A percentile compares a stretch with the other conserved stretches of the same genome.
phyloP scores from a whole-genome alignment of 2,113 vertebrate species.

The Mohoua ochrocephala region DNA sequence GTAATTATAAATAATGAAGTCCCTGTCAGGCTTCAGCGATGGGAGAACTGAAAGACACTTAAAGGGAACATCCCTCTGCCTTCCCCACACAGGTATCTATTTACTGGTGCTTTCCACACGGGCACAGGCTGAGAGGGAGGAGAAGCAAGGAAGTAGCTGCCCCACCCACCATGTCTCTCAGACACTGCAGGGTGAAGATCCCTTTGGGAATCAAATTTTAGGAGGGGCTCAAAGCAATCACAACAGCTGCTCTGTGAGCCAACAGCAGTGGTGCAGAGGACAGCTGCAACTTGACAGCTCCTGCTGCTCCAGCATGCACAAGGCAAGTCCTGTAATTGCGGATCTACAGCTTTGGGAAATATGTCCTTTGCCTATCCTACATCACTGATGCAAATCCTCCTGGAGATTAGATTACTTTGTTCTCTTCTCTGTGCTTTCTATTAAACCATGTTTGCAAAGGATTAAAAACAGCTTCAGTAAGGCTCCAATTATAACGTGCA shows the following conservation, averaged over 20 bases:
- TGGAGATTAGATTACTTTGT: neutral
- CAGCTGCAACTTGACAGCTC: neutral
- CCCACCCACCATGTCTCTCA: accelerated
- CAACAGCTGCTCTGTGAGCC: neutral
- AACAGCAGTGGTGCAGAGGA: neutral
- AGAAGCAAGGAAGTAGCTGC: neutral
- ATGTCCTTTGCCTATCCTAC: neutral
- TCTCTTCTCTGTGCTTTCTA: neutral
- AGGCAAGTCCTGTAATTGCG: neutral
- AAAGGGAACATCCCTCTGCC: neutral
- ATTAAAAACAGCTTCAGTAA: neutral
- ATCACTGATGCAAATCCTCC: neutral
- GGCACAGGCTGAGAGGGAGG: neutral
- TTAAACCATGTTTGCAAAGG: neutral
- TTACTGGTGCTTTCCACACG: neutral
- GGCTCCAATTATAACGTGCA: neutral
- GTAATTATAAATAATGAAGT: neutral
- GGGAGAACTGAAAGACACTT: neutral
- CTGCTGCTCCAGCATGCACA: neutral
- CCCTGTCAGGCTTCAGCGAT: neutral
- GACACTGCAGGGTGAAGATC: neutral
- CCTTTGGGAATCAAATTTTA: neutral
- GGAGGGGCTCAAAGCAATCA: neutral
- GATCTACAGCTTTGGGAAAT: neutral
- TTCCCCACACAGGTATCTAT: neutral